Evolutionary conservation across 2,888 invertebrate genomes (phyloP), one percentile per base, ranked within the genome.

Genomic region (Artemia sinica): DNA sequence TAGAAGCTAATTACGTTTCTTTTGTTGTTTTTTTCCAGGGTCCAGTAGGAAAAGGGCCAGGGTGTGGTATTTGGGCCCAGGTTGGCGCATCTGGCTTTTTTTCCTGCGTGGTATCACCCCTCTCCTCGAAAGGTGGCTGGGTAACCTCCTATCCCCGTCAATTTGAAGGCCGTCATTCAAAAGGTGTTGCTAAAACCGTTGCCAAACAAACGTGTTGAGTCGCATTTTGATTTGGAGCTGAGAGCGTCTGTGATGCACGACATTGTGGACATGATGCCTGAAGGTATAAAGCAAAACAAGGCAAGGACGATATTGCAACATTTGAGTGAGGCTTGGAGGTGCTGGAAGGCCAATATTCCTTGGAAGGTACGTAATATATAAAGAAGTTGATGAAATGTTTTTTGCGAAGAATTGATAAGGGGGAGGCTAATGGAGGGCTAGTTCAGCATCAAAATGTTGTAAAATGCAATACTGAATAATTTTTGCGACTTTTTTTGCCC

Each of bases 191-290:
- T 1, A 99, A 99, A 80, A 99, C 98, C 0, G 98, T 99, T 8
- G 99, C 98, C 1, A 99, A 99, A 77, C 98, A 99, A 80, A n/a
- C 85, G 98, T 74, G 98, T 99, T 0, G 98, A 99, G 77, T 95
- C 95, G 66, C 98, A 99, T 82, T 99, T 97, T 80, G 98, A 99
- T 84, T 82, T 99, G 73, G 98, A 99, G 79, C 81, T 99, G 76
- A 85, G 98, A 73, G 96, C 96, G 14, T 96, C 96, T 0, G 97
- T 84, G 18, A 85, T 85, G 85, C 85, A 85, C 75, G 98, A 99
- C 77, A 99, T 99, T 73, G 88, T 99, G n/a, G 98, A 99, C 76
- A 99, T 99, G 98, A 99, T 99, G 98, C 98, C 98, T 0, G 98
- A 98, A 79, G 98, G 98, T 72, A 98, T 99, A 77, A 99, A 99